Base-by-base conservation (phyloP, 2,113 vertebrate species). In the Felis chaus region DNA sequence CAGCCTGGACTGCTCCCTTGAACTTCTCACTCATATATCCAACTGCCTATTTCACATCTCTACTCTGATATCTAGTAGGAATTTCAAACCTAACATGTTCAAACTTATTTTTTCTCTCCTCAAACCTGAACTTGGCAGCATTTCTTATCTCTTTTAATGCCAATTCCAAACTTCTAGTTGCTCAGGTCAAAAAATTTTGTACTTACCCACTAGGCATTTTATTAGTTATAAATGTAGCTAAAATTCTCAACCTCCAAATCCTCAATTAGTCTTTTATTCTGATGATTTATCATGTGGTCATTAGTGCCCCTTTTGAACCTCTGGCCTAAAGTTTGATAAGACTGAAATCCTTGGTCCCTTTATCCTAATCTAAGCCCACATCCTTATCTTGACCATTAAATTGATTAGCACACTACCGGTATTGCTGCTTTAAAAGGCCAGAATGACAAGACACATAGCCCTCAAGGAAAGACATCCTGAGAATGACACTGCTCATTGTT, bases 381-480 rank as follows among this genome's bases (percentile, higher is more conserved):
- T 91, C 4, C 23, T 90, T 91, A 82, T 89, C 68, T 97, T 79
- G 10, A 41, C 14, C 33, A 21, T 97, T 15, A 94, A 73, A 73
- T 48, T 88, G 91, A 88, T 66, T 50, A 87, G 69, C 63, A 91
- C 33, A 53, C 39, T 55, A 85, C 1, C 23, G 68, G 18, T 88
- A 66, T 83, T 81, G 45, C 25, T 91, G n/a, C 33, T 94, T 73
- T 94, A 61, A 94, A 94, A 96, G 68, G 12, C n/a, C 57, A 93
- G 33, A 19, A 83, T 93, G 33, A 76, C 45, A 76, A 91, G 27
- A 94, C 41, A 71, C 78, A 55, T 36, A 84, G 41, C 48, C 65
- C 33, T 85, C 63, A 95, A 93, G 39, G 25, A 87, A 87, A 61
- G n/a, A 31, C 53, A 87, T 83, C 69, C 94, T 96, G 74, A n/a